A percentile compares a stretch with the other conserved stretches of the same genome.
These are phyloP conservation scores for Drosophila bocki DNA, from an alignment of 1,140 invertebrate genomes.

Conservation along the genomic window DNA sequence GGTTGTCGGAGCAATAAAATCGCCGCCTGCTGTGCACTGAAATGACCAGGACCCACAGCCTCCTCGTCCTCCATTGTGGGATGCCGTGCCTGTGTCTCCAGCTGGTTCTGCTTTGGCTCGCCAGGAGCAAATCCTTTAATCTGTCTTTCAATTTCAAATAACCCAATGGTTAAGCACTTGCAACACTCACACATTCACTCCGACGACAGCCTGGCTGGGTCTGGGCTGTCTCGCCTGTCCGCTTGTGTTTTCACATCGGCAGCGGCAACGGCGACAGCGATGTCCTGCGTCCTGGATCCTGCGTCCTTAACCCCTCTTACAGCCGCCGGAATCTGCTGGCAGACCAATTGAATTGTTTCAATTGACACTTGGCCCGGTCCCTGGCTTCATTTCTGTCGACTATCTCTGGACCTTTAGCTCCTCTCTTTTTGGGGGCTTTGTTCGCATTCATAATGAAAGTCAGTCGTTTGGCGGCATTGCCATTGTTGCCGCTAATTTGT, in stretches of 20 bases:
- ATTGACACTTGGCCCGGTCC: conserved; percentile 64
- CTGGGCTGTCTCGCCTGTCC: conserved; percentile 12
- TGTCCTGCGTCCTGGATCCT: conserved; percentile 11
- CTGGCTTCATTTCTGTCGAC: conserved; percentile 30
- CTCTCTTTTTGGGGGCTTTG: conserved; percentile 33
- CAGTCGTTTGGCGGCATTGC: conserved; percentile 46
- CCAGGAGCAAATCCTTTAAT: conserved; percentile 71
- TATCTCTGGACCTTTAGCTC: conserved; percentile 13
- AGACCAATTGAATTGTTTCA: conserved; percentile 79
- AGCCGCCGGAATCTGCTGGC: conserved; percentile 25
- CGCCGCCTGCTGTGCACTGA: conserved; percentile 55
- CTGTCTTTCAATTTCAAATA: conserved; percentile 66
- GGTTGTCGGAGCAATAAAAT: conserved; percentile 58
- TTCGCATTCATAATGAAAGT: conserved; percentile 74
- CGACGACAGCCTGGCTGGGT: neutral
- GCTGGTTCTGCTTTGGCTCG: conserved; percentile 27
- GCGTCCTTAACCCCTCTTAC: conserved; percentile 2
- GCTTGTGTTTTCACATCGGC: conserved; percentile 37
- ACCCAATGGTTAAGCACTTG: conserved; percentile 61
- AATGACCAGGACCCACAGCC: conserved; percentile 34
- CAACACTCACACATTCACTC: conserved; percentile 44
- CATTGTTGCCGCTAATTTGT: conserved; percentile 39
- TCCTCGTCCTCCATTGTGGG: neutral
- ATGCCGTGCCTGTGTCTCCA: neutral
- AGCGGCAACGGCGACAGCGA: conserved; percentile 1